Conservation (phyloP, 1,140 invertebrate genomes). For the Platorchestia sp. region DNA sequence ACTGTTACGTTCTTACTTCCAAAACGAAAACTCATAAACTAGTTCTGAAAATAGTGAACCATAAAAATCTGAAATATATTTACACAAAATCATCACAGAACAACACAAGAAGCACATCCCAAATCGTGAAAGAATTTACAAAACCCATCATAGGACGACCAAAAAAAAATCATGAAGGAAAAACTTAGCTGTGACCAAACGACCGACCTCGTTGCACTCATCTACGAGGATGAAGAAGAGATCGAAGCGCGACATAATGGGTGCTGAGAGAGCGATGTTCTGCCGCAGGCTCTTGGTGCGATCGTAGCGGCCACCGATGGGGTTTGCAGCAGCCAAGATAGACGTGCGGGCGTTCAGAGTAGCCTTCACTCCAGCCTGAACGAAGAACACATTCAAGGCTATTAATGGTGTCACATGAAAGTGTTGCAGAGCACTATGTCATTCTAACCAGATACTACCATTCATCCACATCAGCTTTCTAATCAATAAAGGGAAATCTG, state of each 20-base stretch:
- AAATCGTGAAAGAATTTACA: no score
- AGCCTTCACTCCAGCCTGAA: constrained; percentile 92
- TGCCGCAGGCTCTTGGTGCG: constrained; percentile 93
- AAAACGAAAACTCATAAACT: no score
- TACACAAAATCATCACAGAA: no score
- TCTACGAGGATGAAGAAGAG: constrained; percentile 98
- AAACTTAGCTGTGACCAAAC: neutral
- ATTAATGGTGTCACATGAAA: neutral
- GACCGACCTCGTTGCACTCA: constrained; percentile 91
- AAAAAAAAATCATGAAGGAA: neutral
- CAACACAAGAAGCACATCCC: no score
- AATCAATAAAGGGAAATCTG: no score
- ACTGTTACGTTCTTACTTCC: no score
- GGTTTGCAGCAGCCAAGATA: constrained; percentile 98
- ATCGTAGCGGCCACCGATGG: constrained; percentile 95
- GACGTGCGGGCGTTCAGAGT: constrained; percentile 98
- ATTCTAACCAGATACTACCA: no score
- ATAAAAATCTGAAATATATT: no score
- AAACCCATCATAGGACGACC: neutral
- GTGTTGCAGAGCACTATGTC: no score
- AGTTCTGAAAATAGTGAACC: no score
- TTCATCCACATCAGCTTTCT: no score
- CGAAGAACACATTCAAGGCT: neutral
- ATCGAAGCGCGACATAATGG: constrained; percentile 99
- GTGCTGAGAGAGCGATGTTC: constrained; percentile 93